phyloP scores from a whole-genome alignment of 2,797 vertebrate species.

The Diglossa cyanea region DNA sequence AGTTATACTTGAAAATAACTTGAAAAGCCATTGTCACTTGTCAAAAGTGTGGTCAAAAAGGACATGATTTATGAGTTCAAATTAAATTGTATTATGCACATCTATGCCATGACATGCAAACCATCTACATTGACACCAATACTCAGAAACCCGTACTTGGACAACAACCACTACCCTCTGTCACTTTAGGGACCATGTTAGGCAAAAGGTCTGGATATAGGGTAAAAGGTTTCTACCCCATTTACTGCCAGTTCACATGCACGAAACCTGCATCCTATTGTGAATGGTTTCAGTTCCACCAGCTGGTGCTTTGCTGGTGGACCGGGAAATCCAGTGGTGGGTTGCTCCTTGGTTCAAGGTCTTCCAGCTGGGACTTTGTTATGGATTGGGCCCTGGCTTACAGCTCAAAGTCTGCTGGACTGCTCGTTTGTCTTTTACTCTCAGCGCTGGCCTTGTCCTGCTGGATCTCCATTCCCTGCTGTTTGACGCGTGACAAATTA shows the following conservation, averaged over 20 bases:
- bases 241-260: neutral
- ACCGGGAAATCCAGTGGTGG: neutral
- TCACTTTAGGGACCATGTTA: neutral
- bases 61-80: neutral
- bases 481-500: neutral
- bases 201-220: neutral
- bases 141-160: rapidly evolving
- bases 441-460: neutral
- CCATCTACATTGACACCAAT: neutral
- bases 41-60: neutral
- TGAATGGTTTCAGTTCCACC: neutral
- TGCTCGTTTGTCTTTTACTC: neutral
- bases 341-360: neutral
- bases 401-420: neutral
- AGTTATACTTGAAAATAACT: neutral
- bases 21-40: neutral
- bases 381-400: neutral
- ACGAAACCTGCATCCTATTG: neutral
- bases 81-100: neutral
- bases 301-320: neutral
- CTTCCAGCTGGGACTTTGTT: neutral
- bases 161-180: neutral
- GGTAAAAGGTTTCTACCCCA: neutral
- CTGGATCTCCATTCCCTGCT: neutral
- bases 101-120: neutral